phyloP scores from a whole-genome alignment of 2,888 invertebrate species.

The Dynastes maya region DNA sequence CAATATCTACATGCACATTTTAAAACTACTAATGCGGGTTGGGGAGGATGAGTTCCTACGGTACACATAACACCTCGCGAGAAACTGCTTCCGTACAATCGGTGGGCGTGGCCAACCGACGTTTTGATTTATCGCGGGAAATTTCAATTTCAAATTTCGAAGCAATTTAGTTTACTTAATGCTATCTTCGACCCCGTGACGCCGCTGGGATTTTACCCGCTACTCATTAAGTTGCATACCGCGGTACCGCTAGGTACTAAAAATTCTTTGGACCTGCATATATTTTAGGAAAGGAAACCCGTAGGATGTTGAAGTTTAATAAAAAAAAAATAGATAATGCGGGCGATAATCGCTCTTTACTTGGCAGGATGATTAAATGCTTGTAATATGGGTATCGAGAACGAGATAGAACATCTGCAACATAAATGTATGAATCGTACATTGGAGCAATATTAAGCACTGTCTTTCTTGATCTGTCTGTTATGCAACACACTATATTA shows the following conservation, averaged over 20 bases:
- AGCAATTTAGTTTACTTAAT: conserved; percentile 56
- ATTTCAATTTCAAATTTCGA: conserved; percentile 64
- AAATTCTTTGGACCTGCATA: conserved; percentile 39
- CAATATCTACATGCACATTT: conserved; percentile 46
- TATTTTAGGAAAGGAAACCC: conserved; percentile 20
- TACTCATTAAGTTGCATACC: conserved; percentile 37
- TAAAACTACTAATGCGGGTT: conserved; percentile 40
- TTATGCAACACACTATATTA: no score
- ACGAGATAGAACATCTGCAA: no score
- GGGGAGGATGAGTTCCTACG: conserved; percentile 44
- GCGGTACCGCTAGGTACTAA: conserved; percentile 2
- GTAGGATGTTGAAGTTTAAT: neutral
- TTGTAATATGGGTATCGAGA: no score
- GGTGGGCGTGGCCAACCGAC: conserved; percentile 60
- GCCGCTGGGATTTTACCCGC: conserved; percentile 27
- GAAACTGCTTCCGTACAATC: conserved; percentile 61
- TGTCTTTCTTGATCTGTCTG: no score
- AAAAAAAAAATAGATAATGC: conserved; percentile 7
- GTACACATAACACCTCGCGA: conserved; percentile 56
- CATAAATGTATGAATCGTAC: no score
- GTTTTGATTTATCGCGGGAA: conserved; percentile 63
- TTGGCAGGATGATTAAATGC: no score
- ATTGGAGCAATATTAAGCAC: no score
- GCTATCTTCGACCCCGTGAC: conserved; percentile 41
- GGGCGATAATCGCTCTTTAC: no score